Conservation (phyloP, 2,113 vertebrate species). For the Ia io region DNA sequence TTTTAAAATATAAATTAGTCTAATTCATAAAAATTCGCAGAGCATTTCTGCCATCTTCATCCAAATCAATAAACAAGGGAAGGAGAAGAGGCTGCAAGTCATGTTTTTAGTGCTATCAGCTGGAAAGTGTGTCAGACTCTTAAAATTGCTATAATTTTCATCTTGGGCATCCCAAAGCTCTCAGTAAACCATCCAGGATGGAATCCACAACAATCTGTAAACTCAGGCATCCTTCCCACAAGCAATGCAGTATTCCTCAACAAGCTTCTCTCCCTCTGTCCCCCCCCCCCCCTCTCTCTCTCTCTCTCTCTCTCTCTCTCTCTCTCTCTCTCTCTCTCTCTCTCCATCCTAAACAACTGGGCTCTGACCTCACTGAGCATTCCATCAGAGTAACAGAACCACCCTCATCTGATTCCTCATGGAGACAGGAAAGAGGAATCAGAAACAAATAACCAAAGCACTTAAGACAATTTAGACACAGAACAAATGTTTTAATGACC, state of each 20-base stretch:
- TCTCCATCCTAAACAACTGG: too few relatives aligned
- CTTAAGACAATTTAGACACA: not conserved
- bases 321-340: too few relatives aligned
- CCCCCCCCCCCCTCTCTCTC: too few relatives aligned
- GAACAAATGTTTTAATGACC: not conserved
- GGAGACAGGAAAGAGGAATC: not conserved
- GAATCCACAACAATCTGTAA: not conserved
- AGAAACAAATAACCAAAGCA: not conserved
- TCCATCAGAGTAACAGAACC: not conserved
- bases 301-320: too few relatives aligned
- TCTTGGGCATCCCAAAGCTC: conserved; percentile 42
- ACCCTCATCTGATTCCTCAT: not conserved
- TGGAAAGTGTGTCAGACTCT: conserved; percentile 44
- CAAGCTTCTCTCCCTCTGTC: too few relatives aligned
- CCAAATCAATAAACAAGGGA: conserved; percentile 37
- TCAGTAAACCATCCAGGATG: conserved; percentile 30
- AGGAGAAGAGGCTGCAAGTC: not conserved
- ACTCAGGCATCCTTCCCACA: not conserved
- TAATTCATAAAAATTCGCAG: conserved; percentile 57
- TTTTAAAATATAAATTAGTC: conserved; percentile 60
- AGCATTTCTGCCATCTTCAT: conserved; percentile 40
- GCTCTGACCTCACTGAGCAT: too few relatives aligned
- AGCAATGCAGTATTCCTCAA: not conserved
- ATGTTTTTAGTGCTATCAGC: conserved; percentile 38
- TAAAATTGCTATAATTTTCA: conserved; percentile 69